A percentile compares a stretch with the other conserved stretches of the same genome.
phyloP scores from a whole-genome alignment of 2,888 invertebrate genomes.

The Himalopsyche japonica region DNA sequence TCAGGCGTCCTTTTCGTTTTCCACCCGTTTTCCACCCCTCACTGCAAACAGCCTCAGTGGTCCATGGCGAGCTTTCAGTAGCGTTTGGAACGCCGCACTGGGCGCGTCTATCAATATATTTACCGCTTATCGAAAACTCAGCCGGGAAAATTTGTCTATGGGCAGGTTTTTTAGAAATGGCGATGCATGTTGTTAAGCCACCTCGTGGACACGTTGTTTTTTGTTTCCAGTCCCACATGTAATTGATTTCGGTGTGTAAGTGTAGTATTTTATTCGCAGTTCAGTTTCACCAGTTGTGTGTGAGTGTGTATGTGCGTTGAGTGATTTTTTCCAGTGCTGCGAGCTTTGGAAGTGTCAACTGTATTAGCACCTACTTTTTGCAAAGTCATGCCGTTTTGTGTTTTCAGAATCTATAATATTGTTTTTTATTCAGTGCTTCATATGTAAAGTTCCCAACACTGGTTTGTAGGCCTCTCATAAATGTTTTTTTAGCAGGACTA shows the following conservation, averaged over 20 bases:
- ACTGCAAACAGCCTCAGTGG: slow-evolving; percentile 8
- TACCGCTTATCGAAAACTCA: neutral
- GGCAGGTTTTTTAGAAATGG: slow-evolving; percentile 3
- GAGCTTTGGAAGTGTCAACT: neutral
- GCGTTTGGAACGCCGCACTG: slow-evolving; percentile 24
- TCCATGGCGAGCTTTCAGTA: slow-evolving; percentile 21
- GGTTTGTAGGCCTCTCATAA: neutral
- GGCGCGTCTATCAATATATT: neutral
- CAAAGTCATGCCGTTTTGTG: slow-evolving; percentile 16
- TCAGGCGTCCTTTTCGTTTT: neutral
- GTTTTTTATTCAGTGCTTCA: neutral
- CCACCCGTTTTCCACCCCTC: neutral
- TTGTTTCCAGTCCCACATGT: neutral
- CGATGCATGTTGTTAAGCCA: neutral
- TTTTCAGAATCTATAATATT: neutral
- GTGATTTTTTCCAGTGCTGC: neutral
- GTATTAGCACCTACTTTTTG: neutral
- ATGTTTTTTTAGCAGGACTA: no score
- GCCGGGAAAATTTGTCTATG: slow-evolving; percentile 10
- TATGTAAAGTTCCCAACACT: neutral
- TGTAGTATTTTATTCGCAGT: neutral
- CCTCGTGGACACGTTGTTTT: neutral
- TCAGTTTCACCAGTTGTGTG: neutral
- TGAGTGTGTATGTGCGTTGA: neutral
- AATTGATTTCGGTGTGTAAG: neutral